Evolutionary conservation across 2,113 vertebrate species (phyloP).

Genomic region (Candoia aspera): DNA sequence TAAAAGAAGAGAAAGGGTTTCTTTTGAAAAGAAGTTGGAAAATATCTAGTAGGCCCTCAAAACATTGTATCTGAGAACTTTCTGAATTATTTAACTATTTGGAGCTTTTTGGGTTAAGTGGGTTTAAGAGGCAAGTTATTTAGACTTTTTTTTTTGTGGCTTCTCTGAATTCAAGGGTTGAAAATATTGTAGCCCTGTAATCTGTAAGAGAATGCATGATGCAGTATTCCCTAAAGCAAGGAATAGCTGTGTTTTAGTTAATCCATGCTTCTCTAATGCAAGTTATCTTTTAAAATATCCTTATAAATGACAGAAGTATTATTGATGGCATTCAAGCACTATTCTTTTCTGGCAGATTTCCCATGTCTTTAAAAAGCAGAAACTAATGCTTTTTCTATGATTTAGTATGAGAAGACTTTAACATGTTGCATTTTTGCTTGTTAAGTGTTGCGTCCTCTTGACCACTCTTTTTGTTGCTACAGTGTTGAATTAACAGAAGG

Average conservation of each 20-base stretch:
- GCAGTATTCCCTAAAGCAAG: background rate
- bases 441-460: background rate
- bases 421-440: background rate
- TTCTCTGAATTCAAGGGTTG: constrained; percentile 7
- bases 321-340: background rate
- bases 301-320: background rate
- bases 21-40: background rate
- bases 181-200: background rate
- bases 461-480: background rate
- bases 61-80: background rate
- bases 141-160: background rate
- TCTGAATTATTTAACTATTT: background rate
- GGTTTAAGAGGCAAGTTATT: background rate
- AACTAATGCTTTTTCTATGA: background rate
- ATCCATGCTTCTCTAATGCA: background rate
- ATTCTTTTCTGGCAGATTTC: background rate
- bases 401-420: background rate
- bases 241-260: background rate
- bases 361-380: background rate
- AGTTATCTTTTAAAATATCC: background rate
- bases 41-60: background rate
- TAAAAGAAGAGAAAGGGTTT: background rate
- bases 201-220: background rate
- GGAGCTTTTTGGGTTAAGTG: background rate
- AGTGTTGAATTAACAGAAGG: background rate